Base-by-base conservation (phyloP, 1,140 invertebrate genomes). In the Diachasmimorpha longicaudata region DNA sequence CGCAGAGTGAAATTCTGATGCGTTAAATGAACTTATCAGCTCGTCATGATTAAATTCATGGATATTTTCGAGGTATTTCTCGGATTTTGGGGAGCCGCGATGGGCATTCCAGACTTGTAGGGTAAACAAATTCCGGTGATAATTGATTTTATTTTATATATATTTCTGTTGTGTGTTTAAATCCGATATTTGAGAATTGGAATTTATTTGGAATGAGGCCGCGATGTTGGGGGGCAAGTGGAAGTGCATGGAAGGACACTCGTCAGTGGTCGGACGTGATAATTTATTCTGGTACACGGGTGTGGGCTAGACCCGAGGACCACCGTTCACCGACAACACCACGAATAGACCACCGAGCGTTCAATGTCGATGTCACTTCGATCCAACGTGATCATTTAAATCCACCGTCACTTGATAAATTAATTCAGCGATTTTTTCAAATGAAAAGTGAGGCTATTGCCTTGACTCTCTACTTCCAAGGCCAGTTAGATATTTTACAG, bases 1-100 rank as follows among this genome's bases (percentile, higher is more conserved):
- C 69, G 67, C 72, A 10, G 46, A 37, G 69, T 42, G 37, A 70
- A 44, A 70, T 75, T 70, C 23, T 75, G 48, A 70, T 63, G 48
- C 6, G 37, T 48, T 70, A 25, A 75, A 70, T 70, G 66, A 8
- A 68, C 66, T 37, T 37, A 37, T 68, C 36, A 37, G 39, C 23
- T 16, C 11, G n/a, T 37, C n/a, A 68, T 36, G 13, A 37, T 68
- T 5, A 68, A 39, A 68, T 39, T 68, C n/a, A 14, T 9, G 23
- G 11, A 9, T 11, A 37, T 68, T 68, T 63, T 63, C 21, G 58
- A 19, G n/a, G 9, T 6, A 55, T 16, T 55, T 55, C 9, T 55
- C 48, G 19, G 39, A 10, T 11, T 42, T 9, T 10, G 9, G 39
- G 1, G 0, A 42, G 9, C 2, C 6, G 31, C 6, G 31, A 31